Evolutionary conservation across 2,888 invertebrate genomes (phyloP), one percentile per base, ranked within the genome.

Genomic region (Megalurothrips usitatus): DNA sequence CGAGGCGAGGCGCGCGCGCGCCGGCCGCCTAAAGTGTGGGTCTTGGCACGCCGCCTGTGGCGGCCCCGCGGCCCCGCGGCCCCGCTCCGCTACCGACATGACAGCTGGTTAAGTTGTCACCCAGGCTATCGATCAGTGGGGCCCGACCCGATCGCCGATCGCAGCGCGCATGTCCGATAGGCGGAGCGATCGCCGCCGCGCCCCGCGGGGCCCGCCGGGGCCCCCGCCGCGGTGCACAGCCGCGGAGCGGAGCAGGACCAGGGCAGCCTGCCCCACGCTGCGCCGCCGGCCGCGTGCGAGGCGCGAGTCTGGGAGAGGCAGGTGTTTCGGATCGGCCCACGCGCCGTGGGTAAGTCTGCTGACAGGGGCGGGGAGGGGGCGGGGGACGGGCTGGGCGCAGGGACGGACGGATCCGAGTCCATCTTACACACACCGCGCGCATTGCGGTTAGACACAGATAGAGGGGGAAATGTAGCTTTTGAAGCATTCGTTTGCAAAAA

Each of bases 101-200:
- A 75, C 68, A 75, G 68, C 68, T 23, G 68, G 68, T 75, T 75
- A 75, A 75, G 68, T 75, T 75, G 68, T 75, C 68, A 75, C 68
- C 68, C 68, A 11, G 68, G 68, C 68, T 75, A 75, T 75, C 68
- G 68, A 75, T 75, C 68, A 75, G 26, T 12, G 23, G 23, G 26
- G 68, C 68, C 23, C 68, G 68, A 11, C 23, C 58, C 58, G 58
- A 17, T 58, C 58, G 19, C 14, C 17, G 58, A 17, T 58, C 58
- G 58, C 52, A 6, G 58, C 58, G 58, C 14, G 58, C 19, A 17
- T 11, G 68, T 75, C 23, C 68, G 68, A 75, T 75, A 75, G 23
- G 12, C 26, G 26, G 23, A 10, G 12, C 68, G 68, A 75, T 26
- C 68, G 68, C 12, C 26, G 68, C 23, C 23, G 23, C 9, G 68